Conservation (phyloP, 2,888 invertebrate species). For the Zygogramma bicolorata region DNA sequence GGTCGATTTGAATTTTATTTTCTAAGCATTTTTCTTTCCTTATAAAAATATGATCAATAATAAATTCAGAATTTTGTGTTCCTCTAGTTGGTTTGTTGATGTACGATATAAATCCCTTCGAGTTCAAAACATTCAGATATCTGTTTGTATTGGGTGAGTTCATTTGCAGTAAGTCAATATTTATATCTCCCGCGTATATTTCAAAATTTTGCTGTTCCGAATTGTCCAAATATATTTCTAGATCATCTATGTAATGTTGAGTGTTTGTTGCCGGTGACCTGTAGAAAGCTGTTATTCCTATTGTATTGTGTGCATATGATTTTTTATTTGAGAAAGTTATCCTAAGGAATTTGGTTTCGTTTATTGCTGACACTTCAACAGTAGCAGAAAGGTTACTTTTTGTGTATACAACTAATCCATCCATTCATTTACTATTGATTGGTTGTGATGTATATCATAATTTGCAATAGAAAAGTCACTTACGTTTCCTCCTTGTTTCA, state of each 20-base stretch:
- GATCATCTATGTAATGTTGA: not conserved
- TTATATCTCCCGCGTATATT: constrained; percentile 19
- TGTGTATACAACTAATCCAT: constrained; percentile 17
- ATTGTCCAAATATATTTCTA: constrained; percentile 13
- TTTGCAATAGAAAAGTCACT: constrained; percentile 20
- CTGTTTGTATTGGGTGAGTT: constrained; percentile 2
- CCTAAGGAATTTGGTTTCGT: constrained; percentile 21
- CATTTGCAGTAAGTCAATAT: constrained; percentile 9
- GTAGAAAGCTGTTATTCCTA: constrained; percentile 13
- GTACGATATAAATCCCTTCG: constrained; percentile 8
- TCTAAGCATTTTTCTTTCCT: constrained; percentile 17
- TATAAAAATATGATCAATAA: constrained; percentile 18
- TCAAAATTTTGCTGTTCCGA: constrained; percentile 5
- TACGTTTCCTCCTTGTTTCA: constrained; percentile 12
- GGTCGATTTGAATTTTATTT: constrained; percentile 16
- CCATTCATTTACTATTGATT: constrained; percentile 18
- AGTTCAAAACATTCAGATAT: constrained; percentile 16
- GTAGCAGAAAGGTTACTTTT: constrained; percentile 16
- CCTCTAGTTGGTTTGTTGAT: constrained; percentile 20
- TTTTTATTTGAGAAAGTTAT: constrained; percentile 6
- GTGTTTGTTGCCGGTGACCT: not conserved
- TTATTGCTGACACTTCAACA: constrained; percentile 11
- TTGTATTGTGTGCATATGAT: not conserved
- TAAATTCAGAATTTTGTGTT: constrained; percentile 12
- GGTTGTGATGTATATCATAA: constrained; percentile 11